Percentiles rank a stretch among this genome's conserved stretches.
phyloP scores from a whole-genome alignment of 2,797 vertebrate genomes.

The Uromys caudimaculatus region DNA sequence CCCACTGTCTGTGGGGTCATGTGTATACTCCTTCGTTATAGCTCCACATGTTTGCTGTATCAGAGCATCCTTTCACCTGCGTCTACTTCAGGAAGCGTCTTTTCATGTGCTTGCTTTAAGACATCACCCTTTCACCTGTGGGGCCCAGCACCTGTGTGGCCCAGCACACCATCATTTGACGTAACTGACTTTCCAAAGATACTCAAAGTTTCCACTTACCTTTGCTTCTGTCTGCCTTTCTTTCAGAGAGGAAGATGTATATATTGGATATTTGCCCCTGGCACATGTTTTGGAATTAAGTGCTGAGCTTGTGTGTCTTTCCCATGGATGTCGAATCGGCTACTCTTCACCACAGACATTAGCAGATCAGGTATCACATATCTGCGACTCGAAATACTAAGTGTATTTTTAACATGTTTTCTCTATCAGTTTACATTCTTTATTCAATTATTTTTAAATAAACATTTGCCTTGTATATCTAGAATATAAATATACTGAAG shows the following conservation, averaged over 20 bases:
- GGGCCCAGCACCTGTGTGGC: not conserved
- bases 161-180: not conserved
- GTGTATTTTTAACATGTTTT: not conserved
- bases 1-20: not conserved
- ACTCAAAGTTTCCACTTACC: not conserved
- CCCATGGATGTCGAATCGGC: slow-evolving; percentile 94
- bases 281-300: slow-evolving; percentile 97
- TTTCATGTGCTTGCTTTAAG: too few relatives aligned
- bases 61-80: not conserved
- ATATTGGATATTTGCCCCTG: slow-evolving; percentile 96
- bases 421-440: not conserved
- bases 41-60: not conserved
- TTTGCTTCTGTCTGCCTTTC: not conserved
- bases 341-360: slow-evolving; percentile 97
- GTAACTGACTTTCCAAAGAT: not conserved
- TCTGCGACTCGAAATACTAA: not conserved
- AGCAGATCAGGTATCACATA: slow-evolving; percentile 92
- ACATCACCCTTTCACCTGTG: too few relatives aligned
- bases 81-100: too few relatives aligned
- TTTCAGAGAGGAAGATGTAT: slow-evolving; percentile 93
- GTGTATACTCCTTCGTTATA: not conserved
- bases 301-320: slow-evolving; percentile 94
- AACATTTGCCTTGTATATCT: slow-evolving; percentile 22
- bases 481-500: slow-evolving; percentile 23
- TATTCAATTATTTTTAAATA: not conserved